Evolutionary conservation across 2,113 vertebrate genomes (phyloP).

Genomic region (Dascyllus trimaculatus): DNA sequence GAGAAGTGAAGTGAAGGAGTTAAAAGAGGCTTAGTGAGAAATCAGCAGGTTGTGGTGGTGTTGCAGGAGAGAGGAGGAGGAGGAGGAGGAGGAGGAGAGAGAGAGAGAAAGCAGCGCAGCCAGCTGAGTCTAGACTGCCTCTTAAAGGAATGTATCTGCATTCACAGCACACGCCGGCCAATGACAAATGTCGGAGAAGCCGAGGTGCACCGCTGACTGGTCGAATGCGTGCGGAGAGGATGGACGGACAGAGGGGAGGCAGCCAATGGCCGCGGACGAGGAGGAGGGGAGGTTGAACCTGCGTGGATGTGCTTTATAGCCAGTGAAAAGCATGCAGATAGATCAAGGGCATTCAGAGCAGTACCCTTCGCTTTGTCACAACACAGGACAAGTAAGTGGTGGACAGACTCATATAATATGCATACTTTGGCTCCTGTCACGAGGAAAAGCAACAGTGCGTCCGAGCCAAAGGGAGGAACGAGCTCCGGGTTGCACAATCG

Average conservation of each 20-base stretch:
- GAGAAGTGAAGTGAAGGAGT: slow-evolving; percentile 42
- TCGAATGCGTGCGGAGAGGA: slow-evolving; percentile 45
- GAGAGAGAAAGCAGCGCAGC: slow-evolving; percentile 27
- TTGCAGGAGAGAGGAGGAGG: slow-evolving; percentile 58
- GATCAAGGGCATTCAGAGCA: slow-evolving; percentile 79
- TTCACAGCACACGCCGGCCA: slow-evolving; percentile 64
- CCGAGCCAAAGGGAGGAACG: neutral
- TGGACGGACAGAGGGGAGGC: slow-evolving; percentile 28
- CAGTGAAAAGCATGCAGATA: slow-evolving; percentile 62
- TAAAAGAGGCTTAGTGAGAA: slow-evolving; percentile 44
- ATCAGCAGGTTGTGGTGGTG: slow-evolving; percentile 78
- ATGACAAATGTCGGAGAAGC: slow-evolving; percentile 52
- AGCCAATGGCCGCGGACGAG: slow-evolving; percentile 58
- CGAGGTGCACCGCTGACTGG: slow-evolving; percentile 47
- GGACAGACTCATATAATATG: neutral
- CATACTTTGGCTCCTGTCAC: neutral
- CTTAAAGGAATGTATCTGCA: slow-evolving; percentile 74
- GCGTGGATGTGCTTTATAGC: slow-evolving; percentile 42
- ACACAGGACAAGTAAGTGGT: neutral
- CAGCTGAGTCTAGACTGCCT: slow-evolving; percentile 76
- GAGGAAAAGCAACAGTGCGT: slow-evolving; percentile 3
- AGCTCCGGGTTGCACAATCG: neutral
- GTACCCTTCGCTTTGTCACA: slow-evolving; percentile 6
- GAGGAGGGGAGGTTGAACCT: slow-evolving; percentile 20
- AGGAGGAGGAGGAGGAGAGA: slow-evolving; percentile 15